Evolutionary conservation across 2,113 vertebrate genomes (phyloP), one percentile per base, ranked within the genome.

Genomic region (Scomber colias): DNA sequence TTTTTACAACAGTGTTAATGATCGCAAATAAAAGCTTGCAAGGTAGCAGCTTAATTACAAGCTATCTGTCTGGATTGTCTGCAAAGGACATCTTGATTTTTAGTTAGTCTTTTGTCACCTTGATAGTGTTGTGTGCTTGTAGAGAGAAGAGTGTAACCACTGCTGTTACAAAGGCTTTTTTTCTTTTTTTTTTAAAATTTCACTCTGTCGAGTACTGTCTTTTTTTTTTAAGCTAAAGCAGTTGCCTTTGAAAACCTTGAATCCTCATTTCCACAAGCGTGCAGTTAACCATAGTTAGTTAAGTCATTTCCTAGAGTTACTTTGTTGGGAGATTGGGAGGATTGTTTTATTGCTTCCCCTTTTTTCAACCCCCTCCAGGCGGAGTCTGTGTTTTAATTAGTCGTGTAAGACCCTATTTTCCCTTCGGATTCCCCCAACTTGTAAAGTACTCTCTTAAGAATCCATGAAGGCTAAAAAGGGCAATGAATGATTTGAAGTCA

Each of bases 401-500:
- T 92, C 57, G 30, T 80, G 79, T 89, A 84, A 87, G 77, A 82
- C 81, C 82, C 77, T 57, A 71, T 89, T 92, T 90, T 90, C 88
- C 69, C 84, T 76, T 84, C 75, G 65, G 82, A 87, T 90, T 81
- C 82, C 82, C 87, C 66, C 66, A 82, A 91, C 87, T 91, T 90
- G 86, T 91, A 89, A 89, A 85, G 75, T 74, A 65, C 76, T 87
- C 77, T 87, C 80, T 85, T 83, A 88, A 86, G 77, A 82, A 83
- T 88, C 86, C 75, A 63, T 68, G 81, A 86, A 82, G 85, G 92
- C 89, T 90, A 91, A 93, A 94, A 94, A 77, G 88, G 82, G 75
- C 90, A 90, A 78, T 89, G 81, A 85, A 80, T 86, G 89, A 94
- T 93, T 93, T 92, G 89, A 93, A 93, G 91, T 90, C 87, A 83